These are phyloP conservation scores for Lepus europaeus DNA, from an alignment of 2,113 vertebrate species.

Conservation along the genomic window DNA sequence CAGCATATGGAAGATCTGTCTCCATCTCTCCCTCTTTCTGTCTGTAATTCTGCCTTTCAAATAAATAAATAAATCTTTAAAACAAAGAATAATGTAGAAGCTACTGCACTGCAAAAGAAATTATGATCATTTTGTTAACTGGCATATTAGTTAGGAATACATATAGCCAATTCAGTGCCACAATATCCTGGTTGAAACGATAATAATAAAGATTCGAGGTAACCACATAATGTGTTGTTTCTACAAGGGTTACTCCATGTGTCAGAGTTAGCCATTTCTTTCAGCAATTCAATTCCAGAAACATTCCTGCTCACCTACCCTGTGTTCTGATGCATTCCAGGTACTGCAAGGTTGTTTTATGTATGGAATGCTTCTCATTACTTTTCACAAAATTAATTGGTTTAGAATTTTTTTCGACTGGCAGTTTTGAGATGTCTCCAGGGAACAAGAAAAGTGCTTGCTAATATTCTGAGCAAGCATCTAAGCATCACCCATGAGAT, in stretches of 20 bases:
- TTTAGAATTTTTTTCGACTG: neutral
- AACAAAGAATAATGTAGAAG: neutral
- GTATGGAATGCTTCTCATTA: neutral
- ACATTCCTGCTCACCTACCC: neutral
- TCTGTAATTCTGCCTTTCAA: no score
- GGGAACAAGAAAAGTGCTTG: constrained; percentile 34
- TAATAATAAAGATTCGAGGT: neutral
- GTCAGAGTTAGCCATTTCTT: constrained; percentile 82
- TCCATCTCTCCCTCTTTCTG: no score
- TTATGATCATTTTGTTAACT: neutral
- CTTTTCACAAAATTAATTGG: neutral
- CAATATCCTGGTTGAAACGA: constrained; percentile 8
- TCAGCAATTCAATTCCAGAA: constrained; percentile 29
- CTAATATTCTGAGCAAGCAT: neutral
- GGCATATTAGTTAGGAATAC: neutral
- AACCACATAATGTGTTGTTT: neutral
- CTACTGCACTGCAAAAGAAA: neutral
- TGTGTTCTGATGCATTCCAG: neutral
- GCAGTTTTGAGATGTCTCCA: neutral
- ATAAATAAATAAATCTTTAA: no score
- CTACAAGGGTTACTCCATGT: neutral
- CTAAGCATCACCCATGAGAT: neutral
- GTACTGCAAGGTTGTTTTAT: neutral
- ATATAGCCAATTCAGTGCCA: neutral
- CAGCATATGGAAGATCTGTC: no score